A percentile compares a stretch with the other conserved stretches of the same genome.
Evolutionary conservation across 1,140 invertebrate genomes (phyloP).

Genomic region (Leptinotarsa defecta): DNA sequence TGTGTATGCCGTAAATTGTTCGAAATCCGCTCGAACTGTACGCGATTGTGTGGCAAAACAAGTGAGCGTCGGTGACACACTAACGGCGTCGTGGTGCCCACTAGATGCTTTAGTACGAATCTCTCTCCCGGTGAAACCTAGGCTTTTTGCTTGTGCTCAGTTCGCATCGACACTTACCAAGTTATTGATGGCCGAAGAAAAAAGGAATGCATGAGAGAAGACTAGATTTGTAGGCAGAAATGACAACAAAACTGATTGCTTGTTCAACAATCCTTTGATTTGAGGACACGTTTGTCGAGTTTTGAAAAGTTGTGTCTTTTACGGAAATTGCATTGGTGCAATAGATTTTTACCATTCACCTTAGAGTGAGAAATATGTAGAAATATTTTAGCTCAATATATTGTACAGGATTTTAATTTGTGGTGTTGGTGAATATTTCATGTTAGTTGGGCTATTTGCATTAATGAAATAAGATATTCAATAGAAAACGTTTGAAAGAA

Average conservation of each 20-base stretch:
- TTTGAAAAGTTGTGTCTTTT: too few relatives aligned
- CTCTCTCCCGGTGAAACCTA: constrained; percentile 17
- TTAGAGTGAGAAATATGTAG: too few relatives aligned
- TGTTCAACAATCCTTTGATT: not conserved
- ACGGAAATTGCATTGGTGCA: too few relatives aligned
- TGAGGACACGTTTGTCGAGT: too few relatives aligned
- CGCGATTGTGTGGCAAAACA: constrained; percentile 2
- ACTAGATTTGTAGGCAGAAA: constrained; percentile 4
- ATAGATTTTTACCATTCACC: too few relatives aligned
- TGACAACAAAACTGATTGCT: constrained; percentile 13
- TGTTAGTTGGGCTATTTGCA: too few relatives aligned
- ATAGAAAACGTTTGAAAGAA: too few relatives aligned
- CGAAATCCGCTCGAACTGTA: not conserved
- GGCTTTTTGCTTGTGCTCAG: constrained; percentile 25
- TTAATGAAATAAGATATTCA: too few relatives aligned
- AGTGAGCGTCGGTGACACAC: constrained; percentile 4
- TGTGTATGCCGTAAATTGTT: not conserved
- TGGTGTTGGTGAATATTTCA: too few relatives aligned
- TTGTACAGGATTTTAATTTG: too few relatives aligned
- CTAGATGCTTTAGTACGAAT: constrained; percentile 23
- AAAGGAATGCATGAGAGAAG: constrained; percentile 9
- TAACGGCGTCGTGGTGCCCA: constrained; percentile 14
- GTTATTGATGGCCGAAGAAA: constrained; percentile 15
- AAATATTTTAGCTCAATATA: too few relatives aligned
- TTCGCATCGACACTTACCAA: constrained; percentile 16